Evolutionary conservation across 2,888 invertebrate genomes (phyloP).

Genomic region (Taenaris catops): DNA sequence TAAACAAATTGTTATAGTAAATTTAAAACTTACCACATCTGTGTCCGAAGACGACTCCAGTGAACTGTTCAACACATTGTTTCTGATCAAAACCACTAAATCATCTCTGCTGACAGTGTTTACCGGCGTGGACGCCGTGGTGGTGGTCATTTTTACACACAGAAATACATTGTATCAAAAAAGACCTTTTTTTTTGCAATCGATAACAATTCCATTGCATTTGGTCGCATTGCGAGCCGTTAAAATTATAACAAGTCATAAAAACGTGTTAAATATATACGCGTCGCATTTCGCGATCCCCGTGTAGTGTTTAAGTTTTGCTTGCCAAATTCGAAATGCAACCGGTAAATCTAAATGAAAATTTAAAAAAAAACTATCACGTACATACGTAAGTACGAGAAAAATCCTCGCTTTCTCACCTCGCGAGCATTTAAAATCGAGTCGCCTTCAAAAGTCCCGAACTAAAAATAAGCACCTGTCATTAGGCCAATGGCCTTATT

Average conservation of each 20-base stretch:
- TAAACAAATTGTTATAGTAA: too few relatives aligned
- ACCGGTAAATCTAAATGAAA: conserved; percentile 11
- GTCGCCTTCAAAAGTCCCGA: conserved; percentile 54
- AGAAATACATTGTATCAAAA: too few relatives aligned
- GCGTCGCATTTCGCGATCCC: not conserved
- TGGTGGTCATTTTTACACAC: too few relatives aligned
- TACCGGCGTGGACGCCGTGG: conserved; percentile 45
- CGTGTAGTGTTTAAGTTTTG: conserved; percentile 15
- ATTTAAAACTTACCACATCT: conserved; percentile 36
- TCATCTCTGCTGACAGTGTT: conserved; percentile 50
- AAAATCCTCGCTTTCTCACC: conserved; percentile 28
- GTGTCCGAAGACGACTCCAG: conserved; percentile 44
- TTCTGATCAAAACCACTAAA: conserved; percentile 45
- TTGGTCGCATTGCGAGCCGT: too few relatives aligned
- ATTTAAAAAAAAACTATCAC: conserved; percentile 12
- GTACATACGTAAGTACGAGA: conserved; percentile 13
- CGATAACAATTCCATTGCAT: too few relatives aligned
- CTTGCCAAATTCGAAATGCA: conserved; percentile 20
- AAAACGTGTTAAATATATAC: too few relatives aligned
- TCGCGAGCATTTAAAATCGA: conserved; percentile 42
- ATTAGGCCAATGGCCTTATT: conserved; percentile 79
- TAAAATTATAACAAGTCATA: too few relatives aligned
- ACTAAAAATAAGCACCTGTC: conserved; percentile 62
- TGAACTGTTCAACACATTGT: conserved; percentile 52
- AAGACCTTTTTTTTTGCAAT: too few relatives aligned